Conservation (phyloP, 2,888 invertebrate species). For the Actias luna region DNA sequence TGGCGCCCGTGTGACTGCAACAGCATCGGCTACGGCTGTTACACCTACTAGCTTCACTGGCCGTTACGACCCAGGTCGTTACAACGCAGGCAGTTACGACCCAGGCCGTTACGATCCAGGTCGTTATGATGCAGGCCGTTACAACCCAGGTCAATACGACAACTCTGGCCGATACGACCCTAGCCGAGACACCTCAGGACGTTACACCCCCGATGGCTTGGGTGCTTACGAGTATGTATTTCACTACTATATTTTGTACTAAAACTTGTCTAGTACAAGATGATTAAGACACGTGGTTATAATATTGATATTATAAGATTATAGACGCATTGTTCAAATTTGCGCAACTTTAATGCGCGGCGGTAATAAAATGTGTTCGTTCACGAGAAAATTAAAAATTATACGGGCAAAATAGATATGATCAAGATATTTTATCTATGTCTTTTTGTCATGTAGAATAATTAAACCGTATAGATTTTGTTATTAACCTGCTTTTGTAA, state of each 20-base stretch:
- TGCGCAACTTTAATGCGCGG: background rate
- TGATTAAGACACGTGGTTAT: background rate
- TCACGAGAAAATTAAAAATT: background rate
- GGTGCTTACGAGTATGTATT: constrained; percentile 63
- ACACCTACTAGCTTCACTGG: too few relatives aligned
- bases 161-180: constrained; percentile 42
- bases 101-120: constrained; percentile 32
- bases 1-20: constrained; percentile 2
- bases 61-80: constrained; percentile 27
- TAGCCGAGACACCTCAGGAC: constrained; percentile 43
- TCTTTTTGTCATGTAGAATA: too few relatives aligned
- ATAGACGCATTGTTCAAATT: background rate
- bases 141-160: constrained; percentile 37
- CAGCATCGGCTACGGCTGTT: background rate
- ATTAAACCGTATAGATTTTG: too few relatives aligned
- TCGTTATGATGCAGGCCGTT: constrained; percentile 37
- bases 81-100: constrained; percentile 32
- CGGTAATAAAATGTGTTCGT: background rate
- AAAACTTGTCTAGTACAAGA: background rate
- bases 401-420: too few relatives aligned
- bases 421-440: too few relatives aligned
- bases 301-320: background rate
- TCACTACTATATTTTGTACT: background rate
- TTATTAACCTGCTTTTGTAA: too few relatives aligned
- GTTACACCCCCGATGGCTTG: constrained; percentile 50